phyloP scores from a whole-genome alignment of 2,888 invertebrate species.

The Torymus texanus region DNA sequence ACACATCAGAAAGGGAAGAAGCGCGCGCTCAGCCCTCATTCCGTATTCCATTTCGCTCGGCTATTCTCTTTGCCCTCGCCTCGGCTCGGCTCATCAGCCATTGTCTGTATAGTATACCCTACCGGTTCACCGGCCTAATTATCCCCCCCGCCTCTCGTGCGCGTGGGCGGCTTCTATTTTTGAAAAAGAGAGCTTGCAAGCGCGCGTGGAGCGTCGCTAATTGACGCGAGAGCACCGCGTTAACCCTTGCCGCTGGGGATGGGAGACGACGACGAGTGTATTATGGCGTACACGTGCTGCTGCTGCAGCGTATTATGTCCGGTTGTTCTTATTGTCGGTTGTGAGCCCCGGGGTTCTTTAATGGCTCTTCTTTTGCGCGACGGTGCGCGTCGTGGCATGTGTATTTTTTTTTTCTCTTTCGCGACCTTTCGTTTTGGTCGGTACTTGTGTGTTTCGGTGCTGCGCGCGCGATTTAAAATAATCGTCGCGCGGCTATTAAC shows the following conservation, averaged over 20 bases:
- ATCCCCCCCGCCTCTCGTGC: conserved; percentile 38
- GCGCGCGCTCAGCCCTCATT: conserved; percentile 65
- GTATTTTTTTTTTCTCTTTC: background rate
- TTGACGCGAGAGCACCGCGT: conserved; percentile 58
- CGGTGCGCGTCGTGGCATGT: background rate
- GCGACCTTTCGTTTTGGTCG: background rate
- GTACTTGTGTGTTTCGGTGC: too few relatives aligned
- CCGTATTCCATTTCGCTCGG: conserved; percentile 72
- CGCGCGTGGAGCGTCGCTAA: conserved; percentile 59
- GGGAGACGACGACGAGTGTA: background rate
- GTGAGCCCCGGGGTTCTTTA: conserved; percentile 12
- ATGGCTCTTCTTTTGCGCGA: conserved; percentile 26
- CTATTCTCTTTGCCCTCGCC: conserved; percentile 69
- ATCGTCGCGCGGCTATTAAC: conserved; percentile 14
- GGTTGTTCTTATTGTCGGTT: conserved; percentile 39
- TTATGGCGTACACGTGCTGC: background rate
- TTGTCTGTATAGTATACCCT: conserved; percentile 70
- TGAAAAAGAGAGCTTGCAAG: conserved; percentile 32
- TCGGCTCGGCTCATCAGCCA: conserved; percentile 64
- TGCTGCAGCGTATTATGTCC: conserved; percentile 14
- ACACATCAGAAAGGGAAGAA: conserved; percentile 1
- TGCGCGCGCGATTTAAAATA: background rate
- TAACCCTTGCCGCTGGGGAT: conserved; percentile 25
- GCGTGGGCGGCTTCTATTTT: conserved; percentile 44
- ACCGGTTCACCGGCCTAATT: conserved; percentile 62